Conservation (phyloP, 2,113 vertebrate species). For the Panurus biarmicus region DNA sequence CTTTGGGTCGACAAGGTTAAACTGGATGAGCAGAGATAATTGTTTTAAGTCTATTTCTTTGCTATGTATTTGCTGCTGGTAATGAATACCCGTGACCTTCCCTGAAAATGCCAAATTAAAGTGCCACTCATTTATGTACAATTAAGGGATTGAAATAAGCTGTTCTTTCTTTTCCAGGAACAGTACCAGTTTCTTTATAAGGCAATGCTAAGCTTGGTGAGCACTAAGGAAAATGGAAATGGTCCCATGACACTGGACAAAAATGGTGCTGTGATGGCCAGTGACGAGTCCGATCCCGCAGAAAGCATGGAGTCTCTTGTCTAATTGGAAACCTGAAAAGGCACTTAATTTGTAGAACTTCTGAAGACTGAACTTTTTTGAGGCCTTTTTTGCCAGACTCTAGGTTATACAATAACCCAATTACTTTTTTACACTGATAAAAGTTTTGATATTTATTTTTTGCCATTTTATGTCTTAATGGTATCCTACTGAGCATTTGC, state of each 20-base stretch:
- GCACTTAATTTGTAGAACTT: constrained; percentile 88
- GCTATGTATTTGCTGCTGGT: neutral
- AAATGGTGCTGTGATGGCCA: constrained; percentile 83
- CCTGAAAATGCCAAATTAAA: neutral
- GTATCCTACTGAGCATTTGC: constrained; percentile 95
- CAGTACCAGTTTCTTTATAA: constrained; percentile 95
- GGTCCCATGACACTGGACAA: constrained; percentile 80
- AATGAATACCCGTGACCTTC: neutral
- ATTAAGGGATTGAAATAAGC: neutral
- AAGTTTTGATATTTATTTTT: constrained; percentile 99
- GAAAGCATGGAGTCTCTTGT: constrained; percentile 94
- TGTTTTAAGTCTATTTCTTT: neutral
- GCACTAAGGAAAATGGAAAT: constrained; percentile 83
- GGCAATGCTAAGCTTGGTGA: constrained; percentile 90
- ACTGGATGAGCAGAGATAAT: neutral
- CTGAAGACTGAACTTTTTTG: constrained; percentile 92
- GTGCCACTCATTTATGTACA: neutral
- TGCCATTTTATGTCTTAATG: constrained; percentile 99
- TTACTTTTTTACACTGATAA: constrained; percentile 99
- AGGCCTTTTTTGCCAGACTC: constrained; percentile 99
- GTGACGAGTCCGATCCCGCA: constrained; percentile 84
- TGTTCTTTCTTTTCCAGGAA: constrained; percentile 73
- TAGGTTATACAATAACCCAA: constrained; percentile 97
- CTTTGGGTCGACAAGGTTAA: neutral
- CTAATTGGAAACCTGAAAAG: constrained; percentile 77